Conservation (phyloP, 2,888 invertebrate species). For the Hofmannophila pseudospretella region DNA sequence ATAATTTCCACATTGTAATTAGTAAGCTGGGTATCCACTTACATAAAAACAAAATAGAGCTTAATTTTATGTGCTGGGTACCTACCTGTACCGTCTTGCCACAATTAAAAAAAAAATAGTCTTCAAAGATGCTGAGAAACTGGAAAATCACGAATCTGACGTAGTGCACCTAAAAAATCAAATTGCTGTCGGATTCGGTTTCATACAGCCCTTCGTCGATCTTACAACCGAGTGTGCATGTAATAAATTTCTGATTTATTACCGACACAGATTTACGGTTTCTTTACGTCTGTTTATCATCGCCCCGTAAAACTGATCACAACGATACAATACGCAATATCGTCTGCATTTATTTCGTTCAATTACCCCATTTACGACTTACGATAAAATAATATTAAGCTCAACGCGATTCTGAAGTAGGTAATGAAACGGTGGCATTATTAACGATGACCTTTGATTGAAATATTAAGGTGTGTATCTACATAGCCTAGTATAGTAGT, state of each 20-base stretch:
- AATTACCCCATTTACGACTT: slow-evolving; percentile 19
- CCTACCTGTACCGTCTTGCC: too few species aligned
- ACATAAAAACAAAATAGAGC: too few species aligned
- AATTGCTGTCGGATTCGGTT: too few species aligned
- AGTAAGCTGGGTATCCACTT: too few species aligned
- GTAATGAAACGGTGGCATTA: slow-evolving; percentile 1
- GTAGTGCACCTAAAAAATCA: too few species aligned
- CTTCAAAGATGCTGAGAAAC: too few species aligned
- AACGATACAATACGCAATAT: slow-evolving; percentile 20
- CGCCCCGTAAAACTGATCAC: slow-evolving; percentile 23
- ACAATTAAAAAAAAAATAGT: too few species aligned
- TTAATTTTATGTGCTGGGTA: too few species aligned
- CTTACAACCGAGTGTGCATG: not conserved
- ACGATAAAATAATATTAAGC: slow-evolving; percentile 22
- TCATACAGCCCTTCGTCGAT: too few species aligned
- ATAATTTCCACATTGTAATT: too few species aligned
- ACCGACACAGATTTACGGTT: slow-evolving; percentile 29
- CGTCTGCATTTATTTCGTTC: slow-evolving; percentile 19
- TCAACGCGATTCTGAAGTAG: slow-evolving; percentile 1
- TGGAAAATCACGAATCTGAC: too few species aligned
- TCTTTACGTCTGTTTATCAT: slow-evolving; percentile 32
- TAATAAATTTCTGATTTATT: slow-evolving; percentile 28
- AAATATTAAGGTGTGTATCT: slow-evolving; percentile 12
- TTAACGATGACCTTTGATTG: slow-evolving; percentile 6
- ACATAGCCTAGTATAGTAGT: too few species aligned